Base-by-base conservation (phyloP, 2,797 vertebrate species). In the Remorina albescens region DNA sequence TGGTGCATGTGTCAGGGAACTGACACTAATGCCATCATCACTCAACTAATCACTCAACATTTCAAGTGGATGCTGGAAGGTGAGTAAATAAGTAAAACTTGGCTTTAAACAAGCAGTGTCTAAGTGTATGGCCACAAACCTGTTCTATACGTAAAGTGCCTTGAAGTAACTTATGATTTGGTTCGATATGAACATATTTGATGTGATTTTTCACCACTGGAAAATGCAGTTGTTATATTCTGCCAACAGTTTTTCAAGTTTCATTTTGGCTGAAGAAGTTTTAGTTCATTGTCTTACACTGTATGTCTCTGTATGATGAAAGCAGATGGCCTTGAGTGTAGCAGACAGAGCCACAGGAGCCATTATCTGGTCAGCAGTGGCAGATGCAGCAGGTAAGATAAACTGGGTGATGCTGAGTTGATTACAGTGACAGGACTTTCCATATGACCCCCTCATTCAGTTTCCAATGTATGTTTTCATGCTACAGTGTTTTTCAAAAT, bases 371-470 rank as follows among this genome's bases (percentile, higher is more conserved):
- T 91, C 92, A 26, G 92, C 93, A 41, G 92, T 90, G 55, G 90
- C 93, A 78, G 93, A 94, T 85, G 92, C 93, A 77, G 93, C 93
- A 79, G 92, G 92, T 94, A 80, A 87, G 86, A 85, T 84, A 79
- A 81, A 85, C n/a, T 28, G n/a, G 32, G 16, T 54, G 63, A 51
- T 36, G 10, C n/a, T 47, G 49, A 25, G 44, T 6, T 13, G 36
- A 50, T 60, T 66, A 66, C 61, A 67, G 39, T 21, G 36, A 26
- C 42, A 37, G 34, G 7, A 32, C n/a, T 72, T 50, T 74, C n/a
- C 34, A 37, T 41, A 32, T 16, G 32, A 60, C 58, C n/a, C 21
- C 36, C n/a, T 57, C 55, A 21, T 58, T 39, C 19, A 37, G 4
- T 15, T 42, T 16, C 15, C 15, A 25, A 30, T 51, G 19, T n/a